Base-by-base conservation (phyloP, 2,888 invertebrate genomes). In the Cephus spinipes region DNA sequence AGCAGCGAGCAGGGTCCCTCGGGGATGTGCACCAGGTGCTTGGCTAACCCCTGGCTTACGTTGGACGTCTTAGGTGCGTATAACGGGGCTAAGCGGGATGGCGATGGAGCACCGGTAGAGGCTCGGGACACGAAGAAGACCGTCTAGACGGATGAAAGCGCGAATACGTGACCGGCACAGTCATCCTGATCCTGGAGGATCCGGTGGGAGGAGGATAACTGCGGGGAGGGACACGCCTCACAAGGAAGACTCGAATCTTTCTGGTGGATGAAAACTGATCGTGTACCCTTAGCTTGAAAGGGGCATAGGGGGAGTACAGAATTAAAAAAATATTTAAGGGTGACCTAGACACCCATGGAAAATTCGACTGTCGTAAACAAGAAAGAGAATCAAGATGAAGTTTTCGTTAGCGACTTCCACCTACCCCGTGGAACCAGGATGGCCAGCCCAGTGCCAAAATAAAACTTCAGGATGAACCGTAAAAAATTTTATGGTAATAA, bases 11-110 rank as follows among this genome's bases (percentile, higher is more conserved):
- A 85, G 86, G 77, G 89, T 90, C 90, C 89, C 91, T 86, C 85
- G 90, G 89, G 91, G 87, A 73, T 85, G 87, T 85, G 91, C 90
- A 91, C 90, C 91, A 91, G 91, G 91, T 91, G 91, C 85, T 81
- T 87, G 88, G 88, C 88, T 89, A 90, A 90, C 88, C 88, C 87
- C 86, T 82, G 84, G 32, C 71, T 71, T 83, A 88, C 89, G 89
- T 89, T 89, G 89, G 89, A 86, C 85, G 85, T 87, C 88, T 87
- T 83, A 83, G 86, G 83, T 82, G 74, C 83, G 81, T 84, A 84
- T 75, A 77, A 69, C 36, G 40, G 78, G 75, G 71, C 31, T 71
- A 71, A 69, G 12, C 71, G 12, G 12, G 71, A 33, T 31, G 23
- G 55, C 55, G 55, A 23, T 23, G 55, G 55, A 55, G 6, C 55